These are phyloP conservation scores for Pandemis corylana DNA, from an alignment of 2,888 invertebrate species.

Conservation along the genomic window DNA sequence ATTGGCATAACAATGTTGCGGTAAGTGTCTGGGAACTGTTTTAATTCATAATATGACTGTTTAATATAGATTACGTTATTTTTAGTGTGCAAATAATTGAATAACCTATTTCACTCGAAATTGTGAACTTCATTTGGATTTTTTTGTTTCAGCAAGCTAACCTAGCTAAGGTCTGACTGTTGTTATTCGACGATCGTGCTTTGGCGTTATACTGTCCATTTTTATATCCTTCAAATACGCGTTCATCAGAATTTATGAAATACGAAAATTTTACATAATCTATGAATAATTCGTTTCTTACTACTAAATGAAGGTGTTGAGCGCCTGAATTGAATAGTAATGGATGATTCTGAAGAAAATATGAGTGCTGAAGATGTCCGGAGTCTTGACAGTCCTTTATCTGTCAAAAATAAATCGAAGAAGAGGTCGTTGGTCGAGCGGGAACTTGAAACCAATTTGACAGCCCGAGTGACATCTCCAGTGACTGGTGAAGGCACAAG, in stretches of 20 bases:
- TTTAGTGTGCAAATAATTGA: constrained; percentile 62
- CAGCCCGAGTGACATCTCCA: constrained; percentile 72
- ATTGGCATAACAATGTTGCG: constrained; percentile 50
- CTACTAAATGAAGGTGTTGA: constrained; percentile 46
- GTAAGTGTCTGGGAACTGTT: constrained; percentile 58
- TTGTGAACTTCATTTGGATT: constrained; percentile 80
- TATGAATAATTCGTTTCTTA: constrained; percentile 58
- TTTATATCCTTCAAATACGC: constrained; percentile 46
- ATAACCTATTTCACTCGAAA: constrained; percentile 71
- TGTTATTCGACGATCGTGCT: constrained; percentile 52
- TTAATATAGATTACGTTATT: constrained; percentile 44
- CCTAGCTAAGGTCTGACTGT: constrained; percentile 53
- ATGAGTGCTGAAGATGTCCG: constrained; percentile 63
- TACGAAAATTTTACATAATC: constrained; percentile 52
- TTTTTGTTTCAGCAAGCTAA: constrained; percentile 75
- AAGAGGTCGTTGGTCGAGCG: constrained; percentile 75
- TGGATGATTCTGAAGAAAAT: constrained; percentile 75
- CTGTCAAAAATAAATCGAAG: constrained; percentile 67
- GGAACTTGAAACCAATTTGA: constrained; percentile 76
- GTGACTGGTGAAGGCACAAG: constrained; percentile 59
- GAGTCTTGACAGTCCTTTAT: constrained; percentile 51
- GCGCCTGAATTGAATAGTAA: constrained; percentile 50
- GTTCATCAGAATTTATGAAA: constrained; percentile 49
- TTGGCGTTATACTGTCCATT: constrained; percentile 54
- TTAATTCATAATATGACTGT: constrained; percentile 60